Percentiles rank a stretch among this genome's conserved stretches.
phyloP scores from a whole-genome alignment of 2,113 vertebrate genomes.

The Speoplatyrhinus poulsoni region DNA sequence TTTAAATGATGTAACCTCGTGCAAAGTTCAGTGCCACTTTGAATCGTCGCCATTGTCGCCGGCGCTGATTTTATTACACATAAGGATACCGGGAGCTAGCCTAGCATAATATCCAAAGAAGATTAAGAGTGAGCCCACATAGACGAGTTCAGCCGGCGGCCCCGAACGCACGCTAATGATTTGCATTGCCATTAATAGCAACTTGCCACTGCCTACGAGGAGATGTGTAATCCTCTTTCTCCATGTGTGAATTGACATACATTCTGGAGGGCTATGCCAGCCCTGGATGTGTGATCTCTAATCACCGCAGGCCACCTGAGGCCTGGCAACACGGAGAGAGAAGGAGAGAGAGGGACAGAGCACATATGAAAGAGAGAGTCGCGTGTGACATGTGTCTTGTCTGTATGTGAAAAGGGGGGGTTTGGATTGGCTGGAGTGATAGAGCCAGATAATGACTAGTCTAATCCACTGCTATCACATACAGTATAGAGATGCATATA shows the following conservation, averaged over 20 bases:
- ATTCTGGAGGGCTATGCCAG: slow-evolving; percentile 66
- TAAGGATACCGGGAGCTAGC: slow-evolving; percentile 45
- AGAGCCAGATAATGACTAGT: slow-evolving; percentile 64
- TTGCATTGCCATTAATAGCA: slow-evolving; percentile 77
- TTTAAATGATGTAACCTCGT: slow-evolving; percentile 51
- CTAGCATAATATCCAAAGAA: slow-evolving; percentile 59
- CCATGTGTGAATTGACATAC: slow-evolving; percentile 78
- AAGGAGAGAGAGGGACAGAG: not conserved
- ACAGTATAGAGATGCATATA: slow-evolving; percentile 41
- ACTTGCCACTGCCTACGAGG: slow-evolving; percentile 70
- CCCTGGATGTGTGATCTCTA: slow-evolving; percentile 79
- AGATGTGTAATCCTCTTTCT: slow-evolving; percentile 71
- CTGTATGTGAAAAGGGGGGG: not conserved
- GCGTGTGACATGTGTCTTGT: not conserved
- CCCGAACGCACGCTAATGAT: slow-evolving; percentile 66
- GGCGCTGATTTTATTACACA: slow-evolving; percentile 41
- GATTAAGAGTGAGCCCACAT: slow-evolving; percentile 61
- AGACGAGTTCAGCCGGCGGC: slow-evolving; percentile 56
- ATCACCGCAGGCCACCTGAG: slow-evolving; percentile 77
- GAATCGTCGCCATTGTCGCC: slow-evolving; percentile 56
- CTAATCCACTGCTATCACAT: slow-evolving; percentile 59
- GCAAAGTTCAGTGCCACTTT: slow-evolving; percentile 56
- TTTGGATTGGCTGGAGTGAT: slow-evolving; percentile 31
- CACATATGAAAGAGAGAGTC: too few species aligned
- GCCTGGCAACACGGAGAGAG: slow-evolving; percentile 58